Conservation (phyloP, 2,797 vertebrate genomes). For the Vipera ursinii region DNA sequence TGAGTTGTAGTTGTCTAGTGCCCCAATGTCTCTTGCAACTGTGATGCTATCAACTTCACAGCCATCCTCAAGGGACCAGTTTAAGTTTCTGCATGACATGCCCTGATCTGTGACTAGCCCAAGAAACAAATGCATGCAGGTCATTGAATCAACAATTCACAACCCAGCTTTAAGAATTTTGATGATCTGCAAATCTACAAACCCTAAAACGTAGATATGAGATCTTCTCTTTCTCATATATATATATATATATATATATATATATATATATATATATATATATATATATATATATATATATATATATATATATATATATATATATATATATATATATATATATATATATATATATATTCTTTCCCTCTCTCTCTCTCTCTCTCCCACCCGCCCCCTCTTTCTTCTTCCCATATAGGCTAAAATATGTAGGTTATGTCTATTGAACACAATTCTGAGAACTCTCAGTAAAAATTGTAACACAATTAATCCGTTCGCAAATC, state of each 20-base stretch:
- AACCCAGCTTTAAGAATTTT: neutral
- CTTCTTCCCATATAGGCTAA: neutral
- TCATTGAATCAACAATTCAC: neutral
- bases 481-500: neutral
- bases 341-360: no score
- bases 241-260: no score
- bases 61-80: neutral
- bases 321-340: no score
- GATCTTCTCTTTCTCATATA: no score
- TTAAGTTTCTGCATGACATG: neutral
- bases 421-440: neutral
- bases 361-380: neutral
- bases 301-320: no score
- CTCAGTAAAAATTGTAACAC: constrained; percentile 1
- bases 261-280: no score
- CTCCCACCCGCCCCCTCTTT: neutral
- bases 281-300: no score
- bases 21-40: neutral
- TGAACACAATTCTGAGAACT: neutral
- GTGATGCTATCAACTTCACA: neutral
- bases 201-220: no score
- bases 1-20: neutral
- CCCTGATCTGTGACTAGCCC: neutral
- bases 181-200: no score
- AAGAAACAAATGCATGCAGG: neutral